Conservation (phyloP, 2,113 vertebrate genomes). For the rabbit (Oryctolagus cuniculus) region mOryCun1.1 NC_091435.1:10659501-10660000, state of each 20-base stretch:
- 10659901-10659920: background rate
- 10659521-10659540: background rate
- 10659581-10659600: background rate
- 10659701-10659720: background rate
- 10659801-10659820: background rate
- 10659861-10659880: background rate
- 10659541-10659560: fast-evolving
- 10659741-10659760: background rate
- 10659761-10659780: background rate
- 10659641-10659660: background rate
- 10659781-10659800: background rate
- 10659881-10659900: background rate
- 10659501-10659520: constrained; percentile 47
- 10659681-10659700: background rate
- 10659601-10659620: background rate
- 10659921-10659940: background rate
- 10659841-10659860: background rate
- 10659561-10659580: background rate
- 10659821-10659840: background rate
- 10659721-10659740: background rate
- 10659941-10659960: background rate
- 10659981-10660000: background rate
- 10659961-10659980: background rate
- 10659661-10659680: background rate
- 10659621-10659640: background rate